Evolutionary conservation across 53 echinoderm and acorn worm species (phyloP).

Genomic region (Zoroaster sp.): DNA sequence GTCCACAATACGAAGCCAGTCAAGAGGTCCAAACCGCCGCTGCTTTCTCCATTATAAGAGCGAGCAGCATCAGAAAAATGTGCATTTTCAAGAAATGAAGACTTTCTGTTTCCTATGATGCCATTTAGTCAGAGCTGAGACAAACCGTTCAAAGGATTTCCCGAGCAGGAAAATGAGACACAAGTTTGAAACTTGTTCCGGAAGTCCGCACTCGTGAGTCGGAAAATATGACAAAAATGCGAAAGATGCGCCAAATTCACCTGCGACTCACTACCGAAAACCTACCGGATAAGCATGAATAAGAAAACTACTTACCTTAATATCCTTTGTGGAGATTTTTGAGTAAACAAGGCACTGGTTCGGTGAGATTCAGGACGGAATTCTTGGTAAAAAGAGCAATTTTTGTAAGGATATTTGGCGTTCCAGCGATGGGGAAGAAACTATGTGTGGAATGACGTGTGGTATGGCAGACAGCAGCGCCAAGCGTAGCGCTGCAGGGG

Average conservation of each 20-base stretch:
- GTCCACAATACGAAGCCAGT: slow-evolving; percentile 11
- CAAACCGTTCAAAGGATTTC: neutral
- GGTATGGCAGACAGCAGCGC: slow-evolving; percentile 93
- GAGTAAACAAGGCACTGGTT: slow-evolving; percentile 93
- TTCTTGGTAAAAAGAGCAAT: slow-evolving; percentile 88
- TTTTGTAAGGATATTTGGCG: slow-evolving; percentile 98
- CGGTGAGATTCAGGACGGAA: slow-evolving; percentile 79
- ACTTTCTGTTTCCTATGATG: neutral
- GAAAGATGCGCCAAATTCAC: slow-evolving; percentile 96
- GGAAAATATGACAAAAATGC: slow-evolving; percentile 99
- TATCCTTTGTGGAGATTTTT: slow-evolving; percentile 55
- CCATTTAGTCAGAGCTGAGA: neutral
- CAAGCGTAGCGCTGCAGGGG: slow-evolving; percentile 99
- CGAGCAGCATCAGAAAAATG: neutral
- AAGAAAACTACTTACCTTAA: slow-evolving; percentile 70
- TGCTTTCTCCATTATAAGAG: neutral
- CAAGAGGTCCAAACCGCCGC: slow-evolving; percentile 37
- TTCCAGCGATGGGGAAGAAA: slow-evolving; percentile 96
- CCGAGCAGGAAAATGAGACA: slow-evolving; percentile 58
- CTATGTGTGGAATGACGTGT: slow-evolving; percentile 99
- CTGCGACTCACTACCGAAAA: slow-evolving; percentile 71
- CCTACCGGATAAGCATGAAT: slow-evolving; percentile 66
- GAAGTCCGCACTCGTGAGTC: slow-evolving; percentile 92
- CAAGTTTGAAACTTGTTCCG: slow-evolving; percentile 88
- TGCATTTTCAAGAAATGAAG: neutral